Evolutionary conservation across 2,797 vertebrate genomes (phyloP), one percentile per base, ranked within the genome.

Genomic region (Aerospiza tachiro): DNA sequence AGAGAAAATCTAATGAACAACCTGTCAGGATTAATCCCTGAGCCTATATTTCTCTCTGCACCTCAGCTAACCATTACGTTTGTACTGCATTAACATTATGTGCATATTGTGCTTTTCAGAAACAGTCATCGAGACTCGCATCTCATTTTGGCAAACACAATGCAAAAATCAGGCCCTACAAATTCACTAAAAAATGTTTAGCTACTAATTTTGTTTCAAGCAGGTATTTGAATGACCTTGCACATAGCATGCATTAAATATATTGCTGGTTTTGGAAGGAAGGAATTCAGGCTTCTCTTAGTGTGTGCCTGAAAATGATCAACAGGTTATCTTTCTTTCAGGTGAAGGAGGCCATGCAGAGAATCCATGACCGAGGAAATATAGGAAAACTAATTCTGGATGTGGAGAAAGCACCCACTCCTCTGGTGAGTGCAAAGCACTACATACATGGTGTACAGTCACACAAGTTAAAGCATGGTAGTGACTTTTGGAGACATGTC

Each of bases 341-440:
- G 99, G 99, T 99, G 66, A 99, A 99, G 97, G 99, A 99, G 88
- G 99, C 99, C 88, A 99, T 99, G 99, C 99, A 99, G 98, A 99
- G 99, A 98, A 99, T 99, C 96, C 99, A 99, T 15, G 99, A 99
- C 98, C 98, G 99, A 98, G 99, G 99, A 66, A 99, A 99, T 97
- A 99, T 99, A 85, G 99, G 99, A 94, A 99, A 99, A 96, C 98
- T 99, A 83, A 99, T 99, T 96, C 97, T 99, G 98, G 99, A 99
- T 95, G 98, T 99, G 36, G 99, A 99, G 96, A 99, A 99, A 96
- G 98, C 99, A 66, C 99, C 99, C 21, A 99, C 99, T 61, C 99
- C 99, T 44, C 98, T 99, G 99, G 99, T 99, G 97, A 98, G 97
- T 96, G 63, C 21, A 70, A 53, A 84, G 47, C 22, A 36, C 71